Percentiles rank a stretch among this genome's conserved stretches.
These are phyloP conservation scores for Vannuccia rotundouncinata DNA, from an alignment of 2,888 invertebrate species.

Conservation along the genomic window DNA sequence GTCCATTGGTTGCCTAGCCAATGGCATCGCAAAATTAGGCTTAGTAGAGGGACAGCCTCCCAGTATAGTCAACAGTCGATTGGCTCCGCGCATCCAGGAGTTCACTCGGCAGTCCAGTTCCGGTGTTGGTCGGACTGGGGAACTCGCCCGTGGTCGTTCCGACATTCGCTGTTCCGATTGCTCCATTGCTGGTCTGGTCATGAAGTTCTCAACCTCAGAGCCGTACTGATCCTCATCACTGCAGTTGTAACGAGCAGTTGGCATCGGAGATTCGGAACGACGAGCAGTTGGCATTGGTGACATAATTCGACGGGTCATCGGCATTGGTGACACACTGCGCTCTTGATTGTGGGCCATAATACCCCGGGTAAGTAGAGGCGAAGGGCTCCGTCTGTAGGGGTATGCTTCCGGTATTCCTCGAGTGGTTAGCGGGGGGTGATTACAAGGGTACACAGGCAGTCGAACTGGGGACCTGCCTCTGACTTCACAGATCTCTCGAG, in stretches of 20 bases:
- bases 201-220: background rate
- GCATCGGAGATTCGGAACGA: background rate
- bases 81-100: background rate
- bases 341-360: background rate
- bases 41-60: background rate
- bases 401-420: background rate
- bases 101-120: background rate
- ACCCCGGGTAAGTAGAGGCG: background rate
- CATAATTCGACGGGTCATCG: background rate
- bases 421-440: background rate
- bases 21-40: background rate
- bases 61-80: background rate
- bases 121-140: background rate
- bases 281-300: background rate
- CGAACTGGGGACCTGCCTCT: background rate
- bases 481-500: background rate
- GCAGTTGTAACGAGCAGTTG: background rate
- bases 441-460: background rate
- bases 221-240: background rate
- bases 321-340: background rate
- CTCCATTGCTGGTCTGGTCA: no score
- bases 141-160: background rate
- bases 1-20: no score
- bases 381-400: background rate
- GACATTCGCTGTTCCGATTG: no score